A percentile compares a stretch with the other conserved stretches of the same genome.
phyloP scores from a whole-genome alignment of 2,888 invertebrate genomes.

The Chrysodeixis includens region DNA sequence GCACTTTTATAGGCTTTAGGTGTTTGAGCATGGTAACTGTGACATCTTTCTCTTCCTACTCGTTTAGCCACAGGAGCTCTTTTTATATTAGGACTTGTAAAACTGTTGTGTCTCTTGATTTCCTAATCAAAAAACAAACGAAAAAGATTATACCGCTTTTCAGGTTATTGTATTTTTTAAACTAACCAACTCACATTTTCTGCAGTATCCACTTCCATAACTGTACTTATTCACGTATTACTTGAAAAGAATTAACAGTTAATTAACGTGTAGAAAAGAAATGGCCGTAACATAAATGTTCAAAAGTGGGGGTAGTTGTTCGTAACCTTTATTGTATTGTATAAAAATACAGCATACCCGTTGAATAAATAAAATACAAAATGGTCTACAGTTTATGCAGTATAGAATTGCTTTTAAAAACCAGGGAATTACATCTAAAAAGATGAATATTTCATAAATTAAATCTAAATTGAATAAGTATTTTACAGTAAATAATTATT shows the following conservation, averaged over 20 bases:
- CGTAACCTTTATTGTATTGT: neutral
- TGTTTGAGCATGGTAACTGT: constrained; percentile 77
- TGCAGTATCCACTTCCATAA: constrained; percentile 43
- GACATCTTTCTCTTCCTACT: constrained; percentile 80
- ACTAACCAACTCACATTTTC: constrained; percentile 48
- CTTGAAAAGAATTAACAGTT: neutral
- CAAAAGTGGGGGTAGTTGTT: constrained; percentile 10
- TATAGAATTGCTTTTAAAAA: no score
- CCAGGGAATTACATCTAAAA: no score
- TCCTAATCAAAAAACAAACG: constrained; percentile 62
- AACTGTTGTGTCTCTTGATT: constrained; percentile 79
- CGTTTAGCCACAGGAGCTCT: constrained; percentile 72
- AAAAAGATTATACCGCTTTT: neutral
- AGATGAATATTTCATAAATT: no score
- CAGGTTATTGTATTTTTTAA: neutral
- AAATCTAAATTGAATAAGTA: no score
- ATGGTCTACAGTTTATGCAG: no score
- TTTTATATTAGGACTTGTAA: constrained; percentile 74
- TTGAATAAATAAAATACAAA: no score
- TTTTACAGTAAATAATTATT: no score
- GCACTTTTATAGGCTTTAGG: constrained; percentile 47
- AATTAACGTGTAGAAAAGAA: neutral
- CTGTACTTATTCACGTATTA: neutral
- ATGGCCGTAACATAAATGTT: neutral
- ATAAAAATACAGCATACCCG: neutral